Evolutionary conservation across 64 coral and sea anemone genomes (phyloP).

Genomic region (Orbicella faveolata): DNA sequence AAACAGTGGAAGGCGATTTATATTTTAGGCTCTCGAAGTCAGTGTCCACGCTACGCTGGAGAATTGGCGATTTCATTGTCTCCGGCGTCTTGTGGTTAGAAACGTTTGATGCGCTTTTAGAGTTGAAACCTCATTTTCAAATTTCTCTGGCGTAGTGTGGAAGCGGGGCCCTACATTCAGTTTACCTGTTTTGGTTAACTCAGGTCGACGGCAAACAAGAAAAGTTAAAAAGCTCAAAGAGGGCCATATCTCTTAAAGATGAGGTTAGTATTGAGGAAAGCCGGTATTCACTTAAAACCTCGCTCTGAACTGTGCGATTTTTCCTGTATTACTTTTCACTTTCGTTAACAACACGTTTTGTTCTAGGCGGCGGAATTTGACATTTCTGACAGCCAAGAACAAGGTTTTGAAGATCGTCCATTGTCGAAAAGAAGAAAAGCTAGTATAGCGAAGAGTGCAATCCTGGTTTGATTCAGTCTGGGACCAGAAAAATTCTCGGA

Average conservation of each 20-base stretch:
- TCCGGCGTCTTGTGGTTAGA: too few relatives aligned
- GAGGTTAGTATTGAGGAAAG: conserved; percentile 2
- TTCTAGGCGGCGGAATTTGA: conserved; percentile 58
- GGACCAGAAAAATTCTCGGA: neutral
- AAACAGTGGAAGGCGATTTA: too few relatives aligned
- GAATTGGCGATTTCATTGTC: too few relatives aligned
- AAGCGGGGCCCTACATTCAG: neutral
- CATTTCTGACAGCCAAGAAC: conserved; percentile 71
- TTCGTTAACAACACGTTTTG: neutral
- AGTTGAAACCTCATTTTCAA: neutral
- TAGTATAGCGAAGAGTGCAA: conserved; percentile 54
- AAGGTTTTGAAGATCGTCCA: conserved; percentile 14
- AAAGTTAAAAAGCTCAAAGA: conserved; percentile 12
- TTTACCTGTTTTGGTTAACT: neutral
- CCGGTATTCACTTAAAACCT: neutral
- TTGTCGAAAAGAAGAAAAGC: conserved; percentile 52
- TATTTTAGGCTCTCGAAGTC: too few relatives aligned
- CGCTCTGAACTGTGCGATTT: neutral
- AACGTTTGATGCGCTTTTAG: too few relatives aligned
- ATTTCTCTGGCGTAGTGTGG: too few relatives aligned
- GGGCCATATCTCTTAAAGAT: conserved; percentile 37
- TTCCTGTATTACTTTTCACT: neutral
- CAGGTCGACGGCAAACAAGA: neutral
- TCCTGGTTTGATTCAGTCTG: conserved; percentile 37
- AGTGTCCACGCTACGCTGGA: too few relatives aligned